Percentiles rank a stretch among this genome's conserved stretches.
Conservation (phyloP, 2,113 vertebrate species). For the Phoenicopterus ruber region DNA sequence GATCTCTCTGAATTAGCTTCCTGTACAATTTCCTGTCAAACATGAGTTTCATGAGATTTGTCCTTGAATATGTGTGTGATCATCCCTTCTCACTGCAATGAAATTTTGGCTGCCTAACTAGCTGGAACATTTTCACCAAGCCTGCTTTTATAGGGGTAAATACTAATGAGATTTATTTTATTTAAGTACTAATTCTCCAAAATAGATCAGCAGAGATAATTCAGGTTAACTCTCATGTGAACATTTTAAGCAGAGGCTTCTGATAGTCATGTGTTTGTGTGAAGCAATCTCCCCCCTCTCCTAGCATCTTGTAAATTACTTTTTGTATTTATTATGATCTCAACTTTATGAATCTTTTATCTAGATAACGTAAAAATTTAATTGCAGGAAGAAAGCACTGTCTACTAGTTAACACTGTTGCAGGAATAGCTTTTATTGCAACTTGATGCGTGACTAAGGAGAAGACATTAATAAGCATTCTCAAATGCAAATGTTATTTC, state of each 20-base stretch:
- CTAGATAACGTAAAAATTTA: not conserved
- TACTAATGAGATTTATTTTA: not conserved
- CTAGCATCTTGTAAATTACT: not conserved
- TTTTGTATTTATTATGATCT: not conserved
- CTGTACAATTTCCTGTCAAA: slow-evolving; percentile 73
- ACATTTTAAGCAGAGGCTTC: not conserved
- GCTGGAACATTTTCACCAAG: slow-evolving; percentile 44
- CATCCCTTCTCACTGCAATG: slow-evolving; percentile 25
- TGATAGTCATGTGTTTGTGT: not conserved
- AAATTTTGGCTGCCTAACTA: slow-evolving; percentile 36
- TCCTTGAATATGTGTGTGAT: slow-evolving; percentile 56
- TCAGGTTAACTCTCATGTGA: not conserved
- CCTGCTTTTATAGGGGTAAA: slow-evolving; percentile 16
- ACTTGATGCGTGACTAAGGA: not conserved
- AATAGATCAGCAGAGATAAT: not conserved
- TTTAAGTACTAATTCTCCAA: not conserved
- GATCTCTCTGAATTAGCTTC: slow-evolving; percentile 72
- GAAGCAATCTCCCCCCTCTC: not conserved
- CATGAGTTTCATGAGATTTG: slow-evolving; percentile 68
- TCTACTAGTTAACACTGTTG: not conserved
- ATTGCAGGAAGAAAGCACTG: not conserved
- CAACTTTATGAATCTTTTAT: not conserved
- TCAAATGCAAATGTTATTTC: not conserved
- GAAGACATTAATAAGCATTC: not conserved
- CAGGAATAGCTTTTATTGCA: not conserved